These are phyloP conservation scores for Podarcis lilfordi DNA, from an alignment of 2,797 vertebrate genomes.

Conservation along the genomic window DNA sequence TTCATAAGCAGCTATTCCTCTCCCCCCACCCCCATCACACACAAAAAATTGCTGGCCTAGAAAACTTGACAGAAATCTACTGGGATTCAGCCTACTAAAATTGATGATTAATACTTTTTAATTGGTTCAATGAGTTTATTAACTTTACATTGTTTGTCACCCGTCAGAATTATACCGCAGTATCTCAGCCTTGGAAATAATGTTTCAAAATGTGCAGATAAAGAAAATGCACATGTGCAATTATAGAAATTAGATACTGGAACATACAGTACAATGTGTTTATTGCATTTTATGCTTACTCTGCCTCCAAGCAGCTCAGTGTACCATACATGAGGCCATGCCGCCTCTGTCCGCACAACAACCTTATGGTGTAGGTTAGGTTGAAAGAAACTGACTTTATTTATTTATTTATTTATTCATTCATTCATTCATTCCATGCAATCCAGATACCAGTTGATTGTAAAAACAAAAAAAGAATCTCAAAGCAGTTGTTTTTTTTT, in stretches of 20 bases:
- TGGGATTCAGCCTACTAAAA: constrained; percentile 24
- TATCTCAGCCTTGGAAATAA: neutral
- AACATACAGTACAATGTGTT: too few relatives aligned
- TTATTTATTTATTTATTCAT: too few relatives aligned
- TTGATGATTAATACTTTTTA: constrained; percentile 15
- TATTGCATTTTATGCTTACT: neutral
- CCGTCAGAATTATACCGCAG: neutral
- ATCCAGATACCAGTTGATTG: too few relatives aligned
- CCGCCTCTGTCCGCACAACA: too few relatives aligned
- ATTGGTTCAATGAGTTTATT: constrained; percentile 24
- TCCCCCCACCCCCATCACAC: neutral
- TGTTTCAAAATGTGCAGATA: neutral
- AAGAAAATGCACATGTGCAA: neutral
- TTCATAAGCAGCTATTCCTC: neutral
- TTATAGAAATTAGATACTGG: neutral
- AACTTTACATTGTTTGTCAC: neutral
- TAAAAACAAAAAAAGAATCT: too few relatives aligned
- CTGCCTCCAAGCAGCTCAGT: neutral
- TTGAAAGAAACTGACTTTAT: neutral
- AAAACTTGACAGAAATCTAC: constrained; percentile 4
- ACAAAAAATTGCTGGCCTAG: constrained; percentile 17
- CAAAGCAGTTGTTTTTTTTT: too few relatives aligned
- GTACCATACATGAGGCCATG: too few relatives aligned
- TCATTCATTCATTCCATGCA: too few relatives aligned
- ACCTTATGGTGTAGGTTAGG: neutral